Evolutionary conservation across 2,113 vertebrate genomes (phyloP), one percentile per base, ranked within the genome.

Genomic region (Procavia capensis): DNA sequence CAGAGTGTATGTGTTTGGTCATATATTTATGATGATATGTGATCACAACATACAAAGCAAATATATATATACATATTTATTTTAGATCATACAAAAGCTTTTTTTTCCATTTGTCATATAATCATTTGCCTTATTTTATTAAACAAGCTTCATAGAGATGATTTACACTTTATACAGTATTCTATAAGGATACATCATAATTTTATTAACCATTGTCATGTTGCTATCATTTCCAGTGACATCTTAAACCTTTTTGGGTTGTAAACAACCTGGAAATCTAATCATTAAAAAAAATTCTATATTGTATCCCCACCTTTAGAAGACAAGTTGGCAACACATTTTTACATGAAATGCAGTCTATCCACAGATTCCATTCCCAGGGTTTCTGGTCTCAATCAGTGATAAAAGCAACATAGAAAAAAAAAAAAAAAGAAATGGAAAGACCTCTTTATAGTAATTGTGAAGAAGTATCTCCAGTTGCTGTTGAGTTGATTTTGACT

Each of bases 211-310:
- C 76, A 31, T 74, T 54, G 9, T 25, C 36, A n/a, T 85, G 41
- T 39, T 90, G 10, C 74, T 94, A 19, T 20, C 29, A n/a, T 87
- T 80, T 75, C 80, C 36, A 61, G 25, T 66, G 47, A 88, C 8
- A 82, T 85, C 76, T 90, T 92, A 68, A 43, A 16, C 41, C 41
- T n/a, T 88, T 85, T 5, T 2, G 20, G 9, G 5, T 88, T 89
- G 1, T 85, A 85, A 91, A 57, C 45, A 79, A 88, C 41, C 64
- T 94, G 27, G 96, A 94, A 91, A 39, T 5, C n/a, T 80, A 85
- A 66, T 95, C 89, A 80, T 61, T 79, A 83, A 85, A 64, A 74
- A 81, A 74, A 47, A 63, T 2, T 34, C 57, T 94, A 1, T 47
- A 34, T 36, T 78, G 16, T 93, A 50, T 94, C 29, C 39, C 39